Evolutionary conservation across 2,888 invertebrate species (phyloP), one percentile per base, ranked within the genome.

Genomic region (Xanthorhoe spadicearia): DNA sequence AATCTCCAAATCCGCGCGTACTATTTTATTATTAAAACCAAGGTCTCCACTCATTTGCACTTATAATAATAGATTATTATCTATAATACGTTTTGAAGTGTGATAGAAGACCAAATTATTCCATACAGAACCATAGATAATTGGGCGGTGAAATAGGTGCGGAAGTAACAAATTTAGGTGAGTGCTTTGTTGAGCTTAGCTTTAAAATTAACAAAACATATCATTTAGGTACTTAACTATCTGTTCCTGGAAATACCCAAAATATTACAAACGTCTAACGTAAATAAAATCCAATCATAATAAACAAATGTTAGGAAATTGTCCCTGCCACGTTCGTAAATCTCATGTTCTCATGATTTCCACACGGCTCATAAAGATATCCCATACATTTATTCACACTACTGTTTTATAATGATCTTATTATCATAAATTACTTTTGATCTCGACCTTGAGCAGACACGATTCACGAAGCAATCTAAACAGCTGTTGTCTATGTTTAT

Each of bases 401-500:
- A 17, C 17, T 52, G 10, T 18, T 43, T 50, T 50, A 49, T 61
- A 19, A 54, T 49, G 15, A 48, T 23, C 15, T 15, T 38, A 8
- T 1, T 55, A 23, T n/a, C 46, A 13, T 18, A 18, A 51, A 50
- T 50, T 48, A 49, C 28, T 48, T 13, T 77, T 75, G 74, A 77
- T 76, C 70, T 68, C 74, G 76, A 79, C 85, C 85, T 83, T 82
- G 82, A 65, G 75, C 71, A 81, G 76, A 77, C 80, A 81, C 81
- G 78, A 78, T 67, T 68, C 75, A 62, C 78, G 76, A 76, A 71
- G 71, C 72, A 64, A 60, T 50, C 32, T 43, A 54, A n/a, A 56
- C 61, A 54, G 53, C 58, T 58, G 49, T 17, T 56, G 38, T 18
- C 35, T 49, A 49, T 48, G 18, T 38, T 49, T 55, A 56, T 56